Conservation (phyloP, 2,888 invertebrate species). For the Yponomeuta sedellus region DNA sequence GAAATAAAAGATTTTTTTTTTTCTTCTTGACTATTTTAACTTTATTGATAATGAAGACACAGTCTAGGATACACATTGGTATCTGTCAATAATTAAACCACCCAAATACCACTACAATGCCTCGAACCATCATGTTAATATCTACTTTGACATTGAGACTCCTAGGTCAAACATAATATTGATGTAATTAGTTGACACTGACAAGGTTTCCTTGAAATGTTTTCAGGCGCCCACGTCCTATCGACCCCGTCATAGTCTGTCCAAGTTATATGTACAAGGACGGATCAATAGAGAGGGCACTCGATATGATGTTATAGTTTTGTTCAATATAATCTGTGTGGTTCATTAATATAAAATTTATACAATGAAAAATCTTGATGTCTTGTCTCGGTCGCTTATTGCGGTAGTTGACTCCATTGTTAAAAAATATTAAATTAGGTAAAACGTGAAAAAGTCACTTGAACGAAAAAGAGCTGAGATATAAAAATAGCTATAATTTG, state of each 20-base stretch:
- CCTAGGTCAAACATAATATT: not conserved
- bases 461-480: no score
- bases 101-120: not conserved
- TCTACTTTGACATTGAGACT: not conserved
- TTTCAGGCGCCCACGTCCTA: conserved; percentile 19
- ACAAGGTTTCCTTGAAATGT: conserved; percentile 6
- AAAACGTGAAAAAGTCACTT: no score
- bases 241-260: conserved; percentile 17
- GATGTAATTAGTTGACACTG: not conserved
- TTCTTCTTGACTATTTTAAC: no score
- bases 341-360: no score
- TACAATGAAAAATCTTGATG: no score
- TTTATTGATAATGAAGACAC: no score
- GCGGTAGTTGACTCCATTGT: no score
- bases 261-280: not conserved
- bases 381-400: no score
- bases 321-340: no score
- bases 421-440: no score
- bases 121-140: not conserved
- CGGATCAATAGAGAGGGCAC: not conserved
- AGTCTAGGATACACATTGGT: not conserved
- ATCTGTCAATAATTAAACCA: not conserved
- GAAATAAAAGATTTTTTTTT: no score
- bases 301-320: not conserved
- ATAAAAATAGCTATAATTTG: no score